A percentile compares a stretch with the other conserved stretches of the same genome.
phyloP scores from a whole-genome alignment of 2,113 vertebrate genomes.

The Platycercus adscitus region DNA sequence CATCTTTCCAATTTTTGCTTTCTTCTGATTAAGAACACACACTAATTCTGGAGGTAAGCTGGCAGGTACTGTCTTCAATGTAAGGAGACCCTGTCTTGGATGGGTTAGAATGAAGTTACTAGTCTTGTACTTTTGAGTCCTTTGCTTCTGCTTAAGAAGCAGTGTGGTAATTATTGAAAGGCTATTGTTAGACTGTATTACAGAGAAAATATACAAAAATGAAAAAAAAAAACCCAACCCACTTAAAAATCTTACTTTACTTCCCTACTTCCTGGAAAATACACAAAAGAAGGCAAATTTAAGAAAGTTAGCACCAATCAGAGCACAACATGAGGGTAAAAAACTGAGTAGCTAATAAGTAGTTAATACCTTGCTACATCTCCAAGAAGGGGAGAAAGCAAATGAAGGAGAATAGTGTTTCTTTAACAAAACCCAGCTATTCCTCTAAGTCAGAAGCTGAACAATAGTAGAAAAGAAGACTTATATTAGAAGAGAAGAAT shows the following conservation, averaged over 20 bases:
- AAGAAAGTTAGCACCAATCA: neutral
- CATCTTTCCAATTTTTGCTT: neutral
- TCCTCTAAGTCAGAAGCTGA: slow-evolving; percentile 6
- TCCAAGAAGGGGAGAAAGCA: neutral
- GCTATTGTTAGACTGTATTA: neutral
- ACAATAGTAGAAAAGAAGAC: neutral
- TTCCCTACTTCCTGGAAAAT: neutral
- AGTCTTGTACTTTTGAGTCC: neutral
- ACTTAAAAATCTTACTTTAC: neutral
- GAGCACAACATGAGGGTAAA: neutral
- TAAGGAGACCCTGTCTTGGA: neutral
- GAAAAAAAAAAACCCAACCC: neutral
- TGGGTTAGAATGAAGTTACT: neutral
- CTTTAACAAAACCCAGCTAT: neutral
- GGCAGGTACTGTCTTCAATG: neutral
- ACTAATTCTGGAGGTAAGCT: neutral
- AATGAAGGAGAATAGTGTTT: neutral
- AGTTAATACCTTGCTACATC: neutral
- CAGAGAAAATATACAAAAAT: neutral
- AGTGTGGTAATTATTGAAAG: neutral
- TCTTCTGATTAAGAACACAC: neutral
- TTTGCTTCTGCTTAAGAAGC: neutral
- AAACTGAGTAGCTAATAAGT: neutral
- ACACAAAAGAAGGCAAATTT: neutral
- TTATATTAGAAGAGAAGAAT: neutral